A percentile compares a stretch with the other conserved stretches of the same genome.
Conservation (phyloP, 2,888 invertebrate genomes). For the Lasioglossum leucozonium region DNA sequence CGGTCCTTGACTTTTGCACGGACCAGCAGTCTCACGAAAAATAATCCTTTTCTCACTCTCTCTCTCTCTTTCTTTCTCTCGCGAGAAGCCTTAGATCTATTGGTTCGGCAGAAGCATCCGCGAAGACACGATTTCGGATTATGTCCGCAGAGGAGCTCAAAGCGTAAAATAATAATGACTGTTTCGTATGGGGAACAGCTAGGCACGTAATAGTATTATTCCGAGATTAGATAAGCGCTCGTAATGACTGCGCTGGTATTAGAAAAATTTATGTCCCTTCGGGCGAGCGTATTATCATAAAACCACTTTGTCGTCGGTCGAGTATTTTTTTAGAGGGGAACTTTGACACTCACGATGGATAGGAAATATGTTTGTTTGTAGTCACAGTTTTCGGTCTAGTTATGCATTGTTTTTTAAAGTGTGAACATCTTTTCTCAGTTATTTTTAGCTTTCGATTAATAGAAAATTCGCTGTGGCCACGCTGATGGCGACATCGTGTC, state of each 20-base stretch:
- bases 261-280: slow-evolving; percentile 38
- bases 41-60: slow-evolving; percentile 1
- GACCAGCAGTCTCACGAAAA: background rate
- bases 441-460: background rate
- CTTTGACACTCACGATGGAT: background rate
- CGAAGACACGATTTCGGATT: background rate
- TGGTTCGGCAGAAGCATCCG: background rate
- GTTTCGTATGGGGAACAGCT: slow-evolving; percentile 6
- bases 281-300: slow-evolving; percentile 8
- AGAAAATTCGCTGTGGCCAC: background rate
- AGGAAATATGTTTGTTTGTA: background rate
- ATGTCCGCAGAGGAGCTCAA: background rate
- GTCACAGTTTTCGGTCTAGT: background rate
- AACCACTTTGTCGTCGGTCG: background rate
- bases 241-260: slow-evolving; percentile 21
- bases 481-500: background rate
- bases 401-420: background rate
- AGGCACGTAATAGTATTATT: slow-evolving; percentile 20
- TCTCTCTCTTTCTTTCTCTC: too few relatives aligned
- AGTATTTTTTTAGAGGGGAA: slow-evolving; percentile 1
- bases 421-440: background rate
- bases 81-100: background rate
- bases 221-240: slow-evolving; percentile 51
- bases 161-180: background rate
- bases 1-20: slow-evolving; percentile 42